phyloP scores from a whole-genome alignment of 2,113 vertebrate species.

The Corvus moneduloides region DNA sequence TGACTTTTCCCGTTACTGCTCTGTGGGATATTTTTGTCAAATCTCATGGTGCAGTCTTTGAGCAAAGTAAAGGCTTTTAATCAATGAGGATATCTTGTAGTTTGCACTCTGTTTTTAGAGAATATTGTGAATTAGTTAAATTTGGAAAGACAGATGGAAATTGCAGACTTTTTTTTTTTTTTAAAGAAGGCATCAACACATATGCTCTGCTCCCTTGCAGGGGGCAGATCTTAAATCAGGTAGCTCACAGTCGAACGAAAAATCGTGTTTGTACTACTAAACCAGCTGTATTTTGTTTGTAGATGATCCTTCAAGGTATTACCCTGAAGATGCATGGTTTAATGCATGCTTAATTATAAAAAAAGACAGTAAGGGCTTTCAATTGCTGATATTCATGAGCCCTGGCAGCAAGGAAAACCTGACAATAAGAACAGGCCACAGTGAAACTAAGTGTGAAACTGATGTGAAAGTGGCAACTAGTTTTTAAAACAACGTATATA shows the following conservation, averaged over 20 bases:
- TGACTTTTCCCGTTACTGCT: neutral
- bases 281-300: neutral
- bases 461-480: neutral
- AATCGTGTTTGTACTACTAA: neutral
- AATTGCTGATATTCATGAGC: neutral
- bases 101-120: neutral
- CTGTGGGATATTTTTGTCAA: neutral
- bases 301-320: neutral
- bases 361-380: neutral
- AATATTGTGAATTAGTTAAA: neutral
- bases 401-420: neutral
- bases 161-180: neutral
- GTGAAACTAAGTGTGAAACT: neutral
- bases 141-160: neutral
- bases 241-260: neutral
- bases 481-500: neutral
- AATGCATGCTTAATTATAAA: neutral
- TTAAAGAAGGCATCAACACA: neutral
- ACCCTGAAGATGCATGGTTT: neutral
- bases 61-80: neutral
- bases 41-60: neutral
- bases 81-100: neutral
- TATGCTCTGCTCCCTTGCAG: neutral
- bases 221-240: neutral
- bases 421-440: neutral